Conservation (phyloP, 2,888 invertebrate genomes). For the Lobophora halterata region DNA sequence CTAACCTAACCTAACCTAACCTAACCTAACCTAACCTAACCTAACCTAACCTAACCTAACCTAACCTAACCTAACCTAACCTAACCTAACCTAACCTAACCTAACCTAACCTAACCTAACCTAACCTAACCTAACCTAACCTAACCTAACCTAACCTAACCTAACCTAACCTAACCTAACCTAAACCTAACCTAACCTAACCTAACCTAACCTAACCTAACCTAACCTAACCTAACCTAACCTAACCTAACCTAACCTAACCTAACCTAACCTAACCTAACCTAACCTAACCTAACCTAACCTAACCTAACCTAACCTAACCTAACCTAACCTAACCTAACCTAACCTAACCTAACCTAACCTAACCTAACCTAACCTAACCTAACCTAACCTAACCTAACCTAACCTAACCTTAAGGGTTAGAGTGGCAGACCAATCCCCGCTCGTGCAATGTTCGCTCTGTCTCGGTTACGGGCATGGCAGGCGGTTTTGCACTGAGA, state of each 20-base stretch:
- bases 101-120: constrained; percentile 32
- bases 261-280: constrained; percentile 31
- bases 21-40: too few species aligned
- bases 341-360: constrained; percentile 2
- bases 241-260: constrained; percentile 25
- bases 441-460: too few species aligned
- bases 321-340: constrained; percentile 5
- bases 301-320: constrained; percentile 19
- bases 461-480: too few species aligned
- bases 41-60: too few species aligned
- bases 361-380: neutral
- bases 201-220: constrained; percentile 32
- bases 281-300: constrained; percentile 27
- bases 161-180: constrained; percentile 27
- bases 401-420: constrained; percentile 7
- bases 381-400: constrained; percentile 10
- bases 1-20: too few species aligned
- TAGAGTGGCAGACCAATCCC: neutral
- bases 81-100: constrained; percentile 24
- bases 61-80: constrained; percentile 30
- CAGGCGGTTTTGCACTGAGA: neutral
- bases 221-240: constrained; percentile 29
- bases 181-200: constrained; percentile 25
- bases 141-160: constrained; percentile 32
- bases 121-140: constrained; percentile 32